These are phyloP conservation scores for Aporophyla nigra DNA, from an alignment of 2,888 invertebrate genomes.

Conservation along the genomic window DNA sequence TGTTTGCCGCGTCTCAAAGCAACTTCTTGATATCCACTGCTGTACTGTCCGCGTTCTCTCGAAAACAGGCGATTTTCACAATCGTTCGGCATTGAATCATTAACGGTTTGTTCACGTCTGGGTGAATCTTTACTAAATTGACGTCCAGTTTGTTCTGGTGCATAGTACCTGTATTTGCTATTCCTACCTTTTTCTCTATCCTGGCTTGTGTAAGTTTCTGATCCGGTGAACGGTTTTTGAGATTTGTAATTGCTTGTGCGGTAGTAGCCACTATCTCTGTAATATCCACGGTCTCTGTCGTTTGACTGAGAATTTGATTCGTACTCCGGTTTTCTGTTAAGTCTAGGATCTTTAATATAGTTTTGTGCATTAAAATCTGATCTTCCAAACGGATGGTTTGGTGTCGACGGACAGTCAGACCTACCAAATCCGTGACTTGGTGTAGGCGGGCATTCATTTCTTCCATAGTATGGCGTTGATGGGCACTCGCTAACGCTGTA, in stretches of 20 bases:
- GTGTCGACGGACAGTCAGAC: constrained; percentile 57
- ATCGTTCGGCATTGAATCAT: constrained; percentile 53
- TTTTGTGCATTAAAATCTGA: constrained; percentile 63
- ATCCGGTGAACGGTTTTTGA: constrained; percentile 64
- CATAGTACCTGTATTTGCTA: constrained; percentile 67
- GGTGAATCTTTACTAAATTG: constrained; percentile 52
- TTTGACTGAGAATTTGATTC: constrained; percentile 72
- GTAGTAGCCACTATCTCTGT: constrained; percentile 72
- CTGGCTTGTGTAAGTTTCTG: constrained; percentile 68
- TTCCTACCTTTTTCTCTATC: constrained; percentile 74
- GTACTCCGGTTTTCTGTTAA: constrained; percentile 78
- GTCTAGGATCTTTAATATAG: constrained; percentile 79
- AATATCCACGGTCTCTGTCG: constrained; percentile 74
- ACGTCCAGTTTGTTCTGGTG: constrained; percentile 47
- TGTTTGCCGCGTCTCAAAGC: constrained; percentile 63
- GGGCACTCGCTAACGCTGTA: constrained; percentile 71
- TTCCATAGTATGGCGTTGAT: constrained; percentile 69
- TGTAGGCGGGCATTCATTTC: constrained; percentile 64
- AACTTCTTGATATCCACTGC: constrained; percentile 67
- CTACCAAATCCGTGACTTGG: constrained; percentile 68
- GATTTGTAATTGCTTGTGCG: constrained; percentile 67
- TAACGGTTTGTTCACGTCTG: constrained; percentile 38
- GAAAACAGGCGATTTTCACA: constrained; percentile 59
- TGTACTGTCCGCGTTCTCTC: constrained; percentile 64
- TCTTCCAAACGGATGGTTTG: constrained; percentile 58